Conservation (phyloP, 2,113 vertebrate genomes). For the Brevimyrus niger region DNA sequence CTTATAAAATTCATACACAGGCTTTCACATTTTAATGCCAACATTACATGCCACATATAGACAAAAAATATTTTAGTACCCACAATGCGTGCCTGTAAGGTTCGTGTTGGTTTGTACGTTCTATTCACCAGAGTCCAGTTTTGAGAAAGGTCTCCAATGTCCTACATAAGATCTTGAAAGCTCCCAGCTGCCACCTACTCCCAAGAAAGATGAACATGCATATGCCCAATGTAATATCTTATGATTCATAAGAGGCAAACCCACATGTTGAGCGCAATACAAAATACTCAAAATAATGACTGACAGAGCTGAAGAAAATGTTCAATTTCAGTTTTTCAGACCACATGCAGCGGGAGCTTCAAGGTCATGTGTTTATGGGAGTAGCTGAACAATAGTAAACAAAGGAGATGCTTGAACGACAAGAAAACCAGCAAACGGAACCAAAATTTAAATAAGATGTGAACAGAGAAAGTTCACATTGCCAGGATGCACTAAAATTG, state of each 20-base stretch:
- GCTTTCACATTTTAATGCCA: not conserved
- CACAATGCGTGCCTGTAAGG: not conserved
- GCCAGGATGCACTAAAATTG: not conserved
- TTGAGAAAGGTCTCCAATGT: not conserved
- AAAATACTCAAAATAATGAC: not conserved
- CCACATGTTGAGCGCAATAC: not conserved
- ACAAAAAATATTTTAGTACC: not conserved
- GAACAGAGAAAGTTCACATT: not conserved
- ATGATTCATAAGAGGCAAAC: not conserved
- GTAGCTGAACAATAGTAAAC: not conserved
- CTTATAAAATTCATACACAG: not conserved
- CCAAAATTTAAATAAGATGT: not conserved
- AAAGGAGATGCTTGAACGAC: not conserved
- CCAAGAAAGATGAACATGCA: not conserved
- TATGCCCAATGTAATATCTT: not conserved
- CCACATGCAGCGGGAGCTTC: not conserved
- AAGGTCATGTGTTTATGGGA: not conserved
- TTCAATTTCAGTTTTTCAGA: not conserved
- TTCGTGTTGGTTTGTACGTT: not conserved
- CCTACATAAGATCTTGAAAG: not conserved
- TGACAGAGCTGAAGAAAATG: not conserved
- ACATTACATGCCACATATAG: not conserved
- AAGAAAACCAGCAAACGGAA: not conserved
- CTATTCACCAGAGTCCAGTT: not conserved
- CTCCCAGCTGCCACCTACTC: not conserved